Evolutionary conservation across 2,113 vertebrate species (phyloP).

Genomic region (Stercorarius parasiticus): DNA sequence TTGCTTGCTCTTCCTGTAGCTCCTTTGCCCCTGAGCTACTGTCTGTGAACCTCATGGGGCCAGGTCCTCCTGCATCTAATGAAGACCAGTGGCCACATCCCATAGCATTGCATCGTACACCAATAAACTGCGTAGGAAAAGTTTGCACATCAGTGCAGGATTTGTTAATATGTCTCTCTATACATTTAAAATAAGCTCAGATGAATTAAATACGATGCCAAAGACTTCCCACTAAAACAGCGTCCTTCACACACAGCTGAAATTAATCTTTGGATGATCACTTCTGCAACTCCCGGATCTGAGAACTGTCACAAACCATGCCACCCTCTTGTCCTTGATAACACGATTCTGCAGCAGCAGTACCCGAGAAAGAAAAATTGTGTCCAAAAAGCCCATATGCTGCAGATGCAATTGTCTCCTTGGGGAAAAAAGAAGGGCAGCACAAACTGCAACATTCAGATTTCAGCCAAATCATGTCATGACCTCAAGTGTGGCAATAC

Average conservation of each 20-base stretch:
- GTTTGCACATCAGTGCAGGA: not conserved
- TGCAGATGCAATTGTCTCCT: not conserved
- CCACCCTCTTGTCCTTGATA: not conserved
- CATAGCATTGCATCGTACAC: no score
- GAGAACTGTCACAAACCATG: not conserved
- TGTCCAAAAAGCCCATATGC: not conserved
- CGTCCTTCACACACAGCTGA: not conserved
- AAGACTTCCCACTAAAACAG: not conserved
- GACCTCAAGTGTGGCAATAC: accelerated
- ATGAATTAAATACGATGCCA: not conserved
- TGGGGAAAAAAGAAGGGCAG: not conserved
- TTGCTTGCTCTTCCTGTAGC: not conserved
- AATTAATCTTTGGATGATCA: not conserved
- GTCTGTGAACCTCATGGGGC: not conserved
- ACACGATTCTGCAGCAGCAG: not conserved
- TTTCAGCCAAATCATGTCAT: accelerated
- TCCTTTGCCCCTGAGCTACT: not conserved
- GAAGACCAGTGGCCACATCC: accelerated
- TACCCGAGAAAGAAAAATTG: accelerated
- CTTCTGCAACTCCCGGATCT: not conserved
- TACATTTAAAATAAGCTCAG: not conserved
- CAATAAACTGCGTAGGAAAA: no score
- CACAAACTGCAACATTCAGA: not conserved
- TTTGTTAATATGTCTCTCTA: not conserved
- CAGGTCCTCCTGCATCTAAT: not conserved